phyloP scores from a whole-genome alignment of 2,797 vertebrate species.

The Kryptolebias ocellatus region DNA sequence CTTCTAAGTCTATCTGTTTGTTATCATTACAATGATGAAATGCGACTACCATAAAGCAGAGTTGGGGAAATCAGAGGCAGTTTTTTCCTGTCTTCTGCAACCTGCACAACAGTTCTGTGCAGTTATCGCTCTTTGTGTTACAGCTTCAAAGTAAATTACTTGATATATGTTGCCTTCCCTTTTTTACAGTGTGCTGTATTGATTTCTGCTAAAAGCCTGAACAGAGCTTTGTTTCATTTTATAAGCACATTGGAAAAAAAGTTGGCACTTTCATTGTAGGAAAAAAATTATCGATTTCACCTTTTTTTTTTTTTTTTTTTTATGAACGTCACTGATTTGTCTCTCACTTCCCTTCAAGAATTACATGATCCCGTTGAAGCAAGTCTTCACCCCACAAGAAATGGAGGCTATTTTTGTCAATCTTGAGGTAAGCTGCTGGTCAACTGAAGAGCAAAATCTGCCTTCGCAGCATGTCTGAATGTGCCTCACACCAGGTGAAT shows the following conservation, averaged over 20 bases:
- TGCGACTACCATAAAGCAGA: slow-evolving; percentile 62
- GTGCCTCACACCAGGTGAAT: slow-evolving; percentile 29
- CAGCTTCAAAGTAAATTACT: slow-evolving; percentile 11
- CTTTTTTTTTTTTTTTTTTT: too few species aligned
- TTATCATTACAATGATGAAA: slow-evolving; percentile 72
- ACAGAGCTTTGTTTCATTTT: background rate
- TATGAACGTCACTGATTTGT: background rate
- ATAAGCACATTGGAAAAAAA: background rate
- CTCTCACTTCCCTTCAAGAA: slow-evolving; percentile 81
- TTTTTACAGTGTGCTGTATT: slow-evolving; percentile 20
- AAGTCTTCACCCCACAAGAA: slow-evolving; percentile 89
- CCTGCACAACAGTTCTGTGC: slow-evolving; percentile 14
- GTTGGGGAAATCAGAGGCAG: slow-evolving; percentile 30
- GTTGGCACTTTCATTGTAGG: background rate
- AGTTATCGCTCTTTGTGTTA: slow-evolving; percentile 11
- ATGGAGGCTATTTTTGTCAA: slow-evolving; percentile 97
- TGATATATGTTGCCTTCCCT: background rate
- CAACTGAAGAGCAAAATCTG: slow-evolving; percentile 1
- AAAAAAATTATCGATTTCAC: background rate
- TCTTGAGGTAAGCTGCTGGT: slow-evolving; percentile 86
- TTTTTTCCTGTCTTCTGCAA: slow-evolving; percentile 20
- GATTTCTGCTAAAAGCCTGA: slow-evolving; percentile 36
- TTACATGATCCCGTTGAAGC: slow-evolving; percentile 93
- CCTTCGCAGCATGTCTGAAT: slow-evolving; percentile 11
- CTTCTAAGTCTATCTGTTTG: slow-evolving; percentile 73